These are phyloP conservation scores for Ectemnius cavifrons DNA, from an alignment of 2,888 invertebrate genomes.

Conservation along the genomic window DNA sequence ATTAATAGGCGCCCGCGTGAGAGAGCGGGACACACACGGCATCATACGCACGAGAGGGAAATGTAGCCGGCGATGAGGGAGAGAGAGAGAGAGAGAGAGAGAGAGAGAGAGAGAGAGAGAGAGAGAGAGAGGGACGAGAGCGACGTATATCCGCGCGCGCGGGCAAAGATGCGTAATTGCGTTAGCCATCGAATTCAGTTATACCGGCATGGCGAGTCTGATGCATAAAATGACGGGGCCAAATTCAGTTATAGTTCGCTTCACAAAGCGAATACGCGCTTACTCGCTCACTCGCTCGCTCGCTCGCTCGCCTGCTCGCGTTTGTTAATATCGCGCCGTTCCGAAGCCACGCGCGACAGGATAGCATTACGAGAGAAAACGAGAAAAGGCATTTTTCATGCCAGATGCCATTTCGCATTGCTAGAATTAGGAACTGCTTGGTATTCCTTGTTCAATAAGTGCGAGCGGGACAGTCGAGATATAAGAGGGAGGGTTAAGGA, in stretches of 20 bases:
- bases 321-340: slow-evolving; percentile 72
- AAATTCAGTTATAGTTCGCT: slow-evolving; percentile 78
- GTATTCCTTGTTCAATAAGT: too few relatives aligned
- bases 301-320: slow-evolving; percentile 61
- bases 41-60: slow-evolving; percentile 13
- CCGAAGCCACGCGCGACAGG: slow-evolving; percentile 50
- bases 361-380: slow-evolving; percentile 59
- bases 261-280: slow-evolving; percentile 74
- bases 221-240: slow-evolving; percentile 77
- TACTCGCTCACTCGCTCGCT: slow-evolving; percentile 46
- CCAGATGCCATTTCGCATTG: too few relatives aligned
- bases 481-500: neutral
- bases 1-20: slow-evolving; percentile 59
- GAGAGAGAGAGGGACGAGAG: slow-evolving; percentile 33
- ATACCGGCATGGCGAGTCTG: slow-evolving; percentile 76
- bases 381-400: too few relatives aligned
- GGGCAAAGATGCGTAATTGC: slow-evolving; percentile 77
- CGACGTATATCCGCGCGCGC: slow-evolving; percentile 64
- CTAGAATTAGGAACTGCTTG: too few relatives aligned
- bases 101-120: too few relatives aligned
- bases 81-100: slow-evolving; percentile 31
- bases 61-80: slow-evolving; percentile 5
- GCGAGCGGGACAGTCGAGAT: too few relatives aligned
- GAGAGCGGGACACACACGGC: slow-evolving; percentile 32
- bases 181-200: slow-evolving; percentile 78